Evolutionary conservation across 1,140 invertebrate species (phyloP).

Genomic region (Leptopilina boulardi): DNA sequence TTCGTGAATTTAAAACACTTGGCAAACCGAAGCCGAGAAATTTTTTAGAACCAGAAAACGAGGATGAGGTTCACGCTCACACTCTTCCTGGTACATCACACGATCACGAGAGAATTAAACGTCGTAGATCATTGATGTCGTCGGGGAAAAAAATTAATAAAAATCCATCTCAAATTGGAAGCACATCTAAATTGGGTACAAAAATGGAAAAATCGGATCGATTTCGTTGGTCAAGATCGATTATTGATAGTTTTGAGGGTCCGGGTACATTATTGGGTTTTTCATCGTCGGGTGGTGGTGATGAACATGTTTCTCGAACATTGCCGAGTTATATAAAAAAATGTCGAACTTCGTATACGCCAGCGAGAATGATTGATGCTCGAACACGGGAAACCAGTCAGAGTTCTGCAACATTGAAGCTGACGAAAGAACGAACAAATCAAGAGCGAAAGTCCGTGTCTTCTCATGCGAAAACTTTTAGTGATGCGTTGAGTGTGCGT

Average conservation of each 20-base stretch:
- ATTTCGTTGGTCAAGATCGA: conserved; percentile 21
- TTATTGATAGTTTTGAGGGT: background rate
- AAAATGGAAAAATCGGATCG: background rate
- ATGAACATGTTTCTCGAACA: conserved; percentile 53
- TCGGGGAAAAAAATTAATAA: conserved; percentile 1
- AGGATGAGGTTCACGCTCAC: conserved; percentile 28
- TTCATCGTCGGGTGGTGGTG: background rate
- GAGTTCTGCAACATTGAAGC: conserved; percentile 48
- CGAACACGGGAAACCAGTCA: conserved; percentile 48
- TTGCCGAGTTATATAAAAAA: conserved; percentile 64
- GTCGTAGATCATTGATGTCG: background rate
- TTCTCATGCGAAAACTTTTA: conserved; percentile 50
- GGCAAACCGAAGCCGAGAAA: conserved; percentile 42
- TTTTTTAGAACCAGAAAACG: background rate
- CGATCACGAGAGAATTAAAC: conserved; percentile 24
- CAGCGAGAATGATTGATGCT: conserved; percentile 56
- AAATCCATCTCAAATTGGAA: background rate
- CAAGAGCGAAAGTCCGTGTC: conserved; percentile 54
- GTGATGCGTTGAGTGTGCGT: conserved; percentile 52
- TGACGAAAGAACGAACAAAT: conserved; percentile 55
- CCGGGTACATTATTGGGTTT: background rate
- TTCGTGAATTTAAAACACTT: conserved; percentile 48
- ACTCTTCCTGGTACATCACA: conserved; percentile 43
- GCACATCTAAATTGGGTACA: background rate
- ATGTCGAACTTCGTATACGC: conserved; percentile 61